phyloP scores from a whole-genome alignment of 2,797 vertebrate genomes.

The Thunnus albacares region DNA sequence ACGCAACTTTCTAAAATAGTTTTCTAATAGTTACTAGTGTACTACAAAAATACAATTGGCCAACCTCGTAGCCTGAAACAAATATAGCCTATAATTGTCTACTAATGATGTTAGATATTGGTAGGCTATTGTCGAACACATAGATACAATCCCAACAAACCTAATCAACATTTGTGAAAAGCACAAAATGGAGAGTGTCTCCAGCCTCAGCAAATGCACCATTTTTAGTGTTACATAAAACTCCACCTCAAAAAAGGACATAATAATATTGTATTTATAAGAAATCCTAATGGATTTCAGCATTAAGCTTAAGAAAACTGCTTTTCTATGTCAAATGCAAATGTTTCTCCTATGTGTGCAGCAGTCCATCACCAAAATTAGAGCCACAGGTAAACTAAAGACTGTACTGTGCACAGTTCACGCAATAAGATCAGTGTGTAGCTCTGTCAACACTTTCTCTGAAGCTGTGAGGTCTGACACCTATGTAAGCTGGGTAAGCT shows the following conservation, averaged over 20 bases:
- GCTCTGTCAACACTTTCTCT: slow-evolving; percentile 71
- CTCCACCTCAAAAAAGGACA: neutral
- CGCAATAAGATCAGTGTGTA: slow-evolving; percentile 60
- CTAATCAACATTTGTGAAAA: neutral
- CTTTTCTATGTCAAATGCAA: slow-evolving; percentile 8
- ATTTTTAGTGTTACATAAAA: no score
- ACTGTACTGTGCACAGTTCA: slow-evolving; percentile 49
- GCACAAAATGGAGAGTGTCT: neutral
- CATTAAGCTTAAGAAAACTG: neutral
- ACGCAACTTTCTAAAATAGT: neutral
- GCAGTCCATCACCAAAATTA: neutral
- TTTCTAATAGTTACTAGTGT: neutral
- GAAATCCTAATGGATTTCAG: slow-evolving; percentile 9
- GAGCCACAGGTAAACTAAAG: slow-evolving; percentile 6
- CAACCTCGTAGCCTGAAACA: neutral
- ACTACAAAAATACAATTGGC: neutral
- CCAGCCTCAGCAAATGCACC: neutral
- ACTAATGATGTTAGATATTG: neutral
- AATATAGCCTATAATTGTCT: neutral
- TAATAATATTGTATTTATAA: neutral
- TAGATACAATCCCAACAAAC: rapidly evolving
- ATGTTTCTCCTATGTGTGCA: neutral
- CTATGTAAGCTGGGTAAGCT: slow-evolving; percentile 66
- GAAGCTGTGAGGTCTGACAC: slow-evolving; percentile 77
- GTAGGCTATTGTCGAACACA: neutral